phyloP scores from a whole-genome alignment of 2,888 invertebrate genomes.

The Drosophila nr. perissopoda region DNA sequence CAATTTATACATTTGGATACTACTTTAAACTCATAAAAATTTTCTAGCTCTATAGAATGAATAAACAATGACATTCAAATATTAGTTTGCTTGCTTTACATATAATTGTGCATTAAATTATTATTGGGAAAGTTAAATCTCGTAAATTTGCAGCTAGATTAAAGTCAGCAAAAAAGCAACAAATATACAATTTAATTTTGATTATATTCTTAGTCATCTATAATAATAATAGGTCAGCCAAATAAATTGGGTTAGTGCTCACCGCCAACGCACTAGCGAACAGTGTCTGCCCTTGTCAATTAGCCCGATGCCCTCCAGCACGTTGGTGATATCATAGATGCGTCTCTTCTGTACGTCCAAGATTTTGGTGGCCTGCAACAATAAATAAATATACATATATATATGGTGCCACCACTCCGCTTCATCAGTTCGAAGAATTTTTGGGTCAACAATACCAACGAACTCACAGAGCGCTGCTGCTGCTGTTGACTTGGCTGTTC shows the following conservation, averaged over 20 bases:
- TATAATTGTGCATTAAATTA: background rate
- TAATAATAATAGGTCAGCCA: background rate
- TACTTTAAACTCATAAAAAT: background rate
- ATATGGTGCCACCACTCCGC: slow-evolving; percentile 77
- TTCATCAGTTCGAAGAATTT: slow-evolving; percentile 84
- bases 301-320: slow-evolving; percentile 91
- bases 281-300: slow-evolving; percentile 93
- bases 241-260: slow-evolving; percentile 59
- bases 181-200: background rate
- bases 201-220: background rate
- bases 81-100: background rate
- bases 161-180: background rate
- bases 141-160: background rate
- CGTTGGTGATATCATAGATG: slow-evolving; percentile 93
- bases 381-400: background rate
- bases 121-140: background rate
- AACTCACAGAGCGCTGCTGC: slow-evolving; percentile 82
- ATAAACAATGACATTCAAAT: background rate
- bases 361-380: slow-evolving; percentile 89
- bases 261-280: slow-evolving; percentile 92
- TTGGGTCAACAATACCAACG: slow-evolving; percentile 83
- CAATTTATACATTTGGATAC: background rate
- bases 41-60: background rate
- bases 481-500: slow-evolving; percentile 45
- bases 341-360: slow-evolving; percentile 91